Base-by-base conservation (phyloP, 2,888 invertebrate species). In the Branchellion lobata region DNA sequence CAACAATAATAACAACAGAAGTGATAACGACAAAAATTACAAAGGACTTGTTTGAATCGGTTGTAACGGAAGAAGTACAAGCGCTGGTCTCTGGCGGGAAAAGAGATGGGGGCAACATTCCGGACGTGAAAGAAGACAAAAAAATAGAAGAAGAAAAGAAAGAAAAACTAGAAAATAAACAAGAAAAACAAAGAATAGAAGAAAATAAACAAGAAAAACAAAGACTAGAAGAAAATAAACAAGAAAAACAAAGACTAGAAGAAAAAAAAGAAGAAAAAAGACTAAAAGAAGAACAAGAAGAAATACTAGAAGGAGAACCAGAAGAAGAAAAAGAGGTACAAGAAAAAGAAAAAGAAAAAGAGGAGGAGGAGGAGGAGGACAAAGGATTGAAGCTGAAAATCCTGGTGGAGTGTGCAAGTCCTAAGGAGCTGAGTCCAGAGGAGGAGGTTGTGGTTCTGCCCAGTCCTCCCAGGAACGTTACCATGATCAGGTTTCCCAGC, bases 381-480 rank as follows among this genome's bases (percentile, higher is more conserved):
- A 40, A 65, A 21, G 21, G 29, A 8, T 3, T 5, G 29, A 47
- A 79, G n/a, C 82, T 82, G 18, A 75, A 80, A 68, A 83, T 83
- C 31, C 34, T 79, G 24, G 73, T 83, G 36, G 82, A 83, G 72
- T 82, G 78, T 47, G 82, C 83, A 27, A 83, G 83, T 78, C 83
- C 83, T 29, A 27, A 83, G 79, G 78, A 74, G 8, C 83, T 81
- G 53, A 82, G 83, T 75, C 83, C 83, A 61, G 72, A 79, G 1
- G 80, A 81, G 21, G 82, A 81, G 29, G 78, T 69, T 65, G 79
- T 71, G 5, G 72, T 61, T 51, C 21, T 27, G 72, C 24, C 65
- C 3, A 29, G 8, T 21, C 24, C 65, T 8, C 24, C 8, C 29
- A 29, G 5, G 8, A 65, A 65, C 24, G 21, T 21, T 65, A 3